These are phyloP conservation scores for Gallinago nigripennis DNA, from an alignment of 2,797 vertebrate genomes.

Conservation along the genomic window DNA sequence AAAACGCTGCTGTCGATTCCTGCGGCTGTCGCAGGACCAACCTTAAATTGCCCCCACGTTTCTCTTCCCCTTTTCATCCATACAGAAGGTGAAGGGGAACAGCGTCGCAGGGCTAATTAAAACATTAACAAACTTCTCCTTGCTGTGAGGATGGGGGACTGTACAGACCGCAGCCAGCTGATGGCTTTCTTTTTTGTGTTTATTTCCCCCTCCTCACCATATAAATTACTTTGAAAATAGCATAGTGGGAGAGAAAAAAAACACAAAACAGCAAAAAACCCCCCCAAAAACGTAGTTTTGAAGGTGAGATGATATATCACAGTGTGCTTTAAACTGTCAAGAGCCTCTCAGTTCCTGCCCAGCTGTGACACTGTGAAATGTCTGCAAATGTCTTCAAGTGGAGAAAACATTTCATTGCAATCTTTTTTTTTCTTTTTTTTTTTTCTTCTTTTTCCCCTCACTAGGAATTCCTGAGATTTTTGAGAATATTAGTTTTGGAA, in stretches of 20 bases:
- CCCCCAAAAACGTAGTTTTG: not conserved
- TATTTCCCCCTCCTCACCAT: not conserved
- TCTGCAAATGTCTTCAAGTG: conserved; percentile 46
- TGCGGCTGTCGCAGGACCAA: not conserved
- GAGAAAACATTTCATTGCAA: conserved; percentile 44
- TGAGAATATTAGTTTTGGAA: conserved; percentile 74
- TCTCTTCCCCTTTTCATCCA: not conserved
- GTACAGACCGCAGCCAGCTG: not conserved
- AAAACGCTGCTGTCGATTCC: fast-evolving
- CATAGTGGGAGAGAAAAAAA: not conserved
- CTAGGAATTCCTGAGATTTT: conserved; percentile 64
- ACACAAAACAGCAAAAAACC: too few relatives aligned
- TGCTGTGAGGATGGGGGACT: not conserved
- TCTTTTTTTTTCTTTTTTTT: not conserved
- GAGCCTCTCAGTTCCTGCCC: conserved; percentile 14
- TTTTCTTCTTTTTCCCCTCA: not conserved
- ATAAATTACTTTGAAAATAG: conserved; percentile 1
- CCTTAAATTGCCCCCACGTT: not conserved
- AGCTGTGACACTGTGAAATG: conserved; percentile 14
- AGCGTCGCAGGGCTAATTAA: not conserved
- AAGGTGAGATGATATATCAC: not conserved
- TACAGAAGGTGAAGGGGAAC: not conserved
- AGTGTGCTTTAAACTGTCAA: not conserved
- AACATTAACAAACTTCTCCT: not conserved
- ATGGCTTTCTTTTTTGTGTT: not conserved